A percentile compares a stretch with the other conserved stretches of the same genome.
These are phyloP conservation scores for Enteromius radiatus DNA, from an alignment of 2,797 vertebrate species.

Conservation along the genomic window DNA sequence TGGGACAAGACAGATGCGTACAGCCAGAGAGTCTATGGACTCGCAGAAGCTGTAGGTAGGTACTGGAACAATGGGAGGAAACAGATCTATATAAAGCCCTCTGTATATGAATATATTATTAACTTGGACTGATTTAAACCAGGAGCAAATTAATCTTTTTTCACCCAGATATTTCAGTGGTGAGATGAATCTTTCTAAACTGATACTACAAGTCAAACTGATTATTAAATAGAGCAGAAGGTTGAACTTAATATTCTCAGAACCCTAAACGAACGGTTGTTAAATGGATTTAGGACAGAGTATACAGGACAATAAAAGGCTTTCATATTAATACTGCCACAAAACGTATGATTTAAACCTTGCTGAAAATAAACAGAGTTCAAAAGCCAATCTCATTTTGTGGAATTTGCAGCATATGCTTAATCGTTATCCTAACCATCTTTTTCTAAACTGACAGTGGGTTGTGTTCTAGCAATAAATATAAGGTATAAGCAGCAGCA, in stretches of 20 bases:
- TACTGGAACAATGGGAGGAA: slow-evolving; percentile 50
- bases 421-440: slow-evolving; percentile 13
- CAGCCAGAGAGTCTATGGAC: slow-evolving; percentile 95
- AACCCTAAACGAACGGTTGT: slow-evolving; percentile 14
- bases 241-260: background rate
- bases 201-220: slow-evolving; percentile 2
- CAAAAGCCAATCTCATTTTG: slow-evolving; percentile 32
- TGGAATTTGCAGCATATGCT: background rate
- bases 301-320: background rate
- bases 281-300: slow-evolving; percentile 22
- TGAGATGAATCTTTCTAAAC: slow-evolving; percentile 1
- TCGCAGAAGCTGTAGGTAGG: slow-evolving; percentile 96
- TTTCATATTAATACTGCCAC: background rate
- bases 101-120: slow-evolving; percentile 44
- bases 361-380: slow-evolving; percentile 12
- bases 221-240: slow-evolving; percentile 17
- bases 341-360: slow-evolving; percentile 14
- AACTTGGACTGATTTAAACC: slow-evolving; percentile 39
- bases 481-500: slow-evolving; percentile 69
- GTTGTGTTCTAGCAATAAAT: slow-evolving; percentile 38
- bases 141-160: slow-evolving; percentile 19
- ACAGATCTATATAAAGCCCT: slow-evolving; percentile 40
- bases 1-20: slow-evolving; percentile 99
- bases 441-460: slow-evolving; percentile 20
- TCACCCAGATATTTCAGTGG: slow-evolving; percentile 28